phyloP scores from a whole-genome alignment of 2,797 vertebrate species.

The Schizopygopsis pylzovi region DNA sequence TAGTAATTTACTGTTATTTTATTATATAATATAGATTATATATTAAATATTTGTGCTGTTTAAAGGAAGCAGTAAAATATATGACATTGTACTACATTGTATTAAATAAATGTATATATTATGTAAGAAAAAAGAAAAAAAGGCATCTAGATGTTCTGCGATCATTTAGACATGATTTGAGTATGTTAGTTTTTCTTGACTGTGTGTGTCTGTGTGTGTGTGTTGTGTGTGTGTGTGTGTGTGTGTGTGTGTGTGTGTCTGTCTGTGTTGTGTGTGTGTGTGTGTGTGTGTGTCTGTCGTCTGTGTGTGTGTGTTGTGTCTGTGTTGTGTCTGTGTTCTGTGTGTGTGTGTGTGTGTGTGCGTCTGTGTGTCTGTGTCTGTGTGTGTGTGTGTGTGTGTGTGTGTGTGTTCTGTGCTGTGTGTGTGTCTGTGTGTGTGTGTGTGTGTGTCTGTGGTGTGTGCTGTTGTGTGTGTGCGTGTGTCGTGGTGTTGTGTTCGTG shows the following conservation, averaged over 20 bases:
- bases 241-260: no score
- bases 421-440: conserved; percentile 1
- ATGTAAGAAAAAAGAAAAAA: no score
- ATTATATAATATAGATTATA: neutral
- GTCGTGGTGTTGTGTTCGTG: no score
- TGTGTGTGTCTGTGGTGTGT: neutral
- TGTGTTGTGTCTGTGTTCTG: conserved; percentile 3
- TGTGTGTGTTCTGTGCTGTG: no score
- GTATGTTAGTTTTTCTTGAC: neutral
- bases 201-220: neutral
- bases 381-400: no score
- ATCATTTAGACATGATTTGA: neutral
- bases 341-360: no score
- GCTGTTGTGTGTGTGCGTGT: no score
- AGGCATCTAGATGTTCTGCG: neutral
- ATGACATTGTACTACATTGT: neutral
- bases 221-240: no score
- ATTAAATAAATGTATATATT: neutral
- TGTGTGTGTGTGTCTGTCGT: no score
- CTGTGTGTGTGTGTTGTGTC: no score
- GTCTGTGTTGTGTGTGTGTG: no score
- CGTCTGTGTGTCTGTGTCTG: no score
- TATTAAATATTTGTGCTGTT: neutral
- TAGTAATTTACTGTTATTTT: neutral
- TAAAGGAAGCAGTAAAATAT: neutral